Conservation (phyloP, 1,140 invertebrate species). For the Microvelia longipes region DNA sequence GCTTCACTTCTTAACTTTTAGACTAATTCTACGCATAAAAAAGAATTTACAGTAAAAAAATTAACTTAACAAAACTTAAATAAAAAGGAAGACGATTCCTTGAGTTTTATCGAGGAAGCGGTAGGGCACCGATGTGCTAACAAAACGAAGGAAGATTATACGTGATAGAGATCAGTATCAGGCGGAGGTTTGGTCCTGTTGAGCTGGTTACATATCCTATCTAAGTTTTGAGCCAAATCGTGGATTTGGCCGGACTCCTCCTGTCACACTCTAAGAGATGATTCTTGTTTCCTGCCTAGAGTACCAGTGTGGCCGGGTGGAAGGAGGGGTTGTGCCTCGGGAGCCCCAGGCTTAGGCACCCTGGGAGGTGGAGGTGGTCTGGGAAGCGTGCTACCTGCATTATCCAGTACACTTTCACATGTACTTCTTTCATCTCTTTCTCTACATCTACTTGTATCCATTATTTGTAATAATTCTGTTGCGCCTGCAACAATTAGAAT, state of each 20-base stretch:
- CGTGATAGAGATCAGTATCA: conserved; percentile 18
- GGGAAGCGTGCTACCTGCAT: conserved; percentile 13
- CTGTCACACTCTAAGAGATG: conserved; percentile 23
- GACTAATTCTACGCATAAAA: too few relatives aligned
- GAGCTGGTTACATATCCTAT: conserved; percentile 21
- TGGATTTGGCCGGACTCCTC: conserved; percentile 17
- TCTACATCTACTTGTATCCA: conserved; percentile 14
- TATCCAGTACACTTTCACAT: not conserved
- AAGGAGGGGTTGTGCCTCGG: conserved; percentile 22
- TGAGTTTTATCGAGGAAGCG: too few relatives aligned
- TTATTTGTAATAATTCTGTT: conserved; percentile 20
- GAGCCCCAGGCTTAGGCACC: conserved; percentile 8
- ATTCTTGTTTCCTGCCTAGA: conserved; percentile 12
- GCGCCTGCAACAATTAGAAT: conserved; percentile 15
- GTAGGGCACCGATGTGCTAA: too few relatives aligned
- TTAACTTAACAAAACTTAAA: too few relatives aligned
- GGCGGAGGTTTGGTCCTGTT: conserved; percentile 11
- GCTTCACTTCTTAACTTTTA: too few relatives aligned
- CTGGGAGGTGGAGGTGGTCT: conserved; percentile 18
- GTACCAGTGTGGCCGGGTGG: conserved; percentile 12
- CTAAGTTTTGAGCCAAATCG: conserved; percentile 19
- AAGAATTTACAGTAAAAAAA: too few relatives aligned
- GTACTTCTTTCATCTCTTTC: not conserved
- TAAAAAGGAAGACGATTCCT: too few relatives aligned
- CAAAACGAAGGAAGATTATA: conserved; percentile 16